Evolutionary conservation across 2,888 invertebrate species (phyloP), one percentile per base, ranked within the genome.

Genomic region (Drosophila paranaensis): DNA sequence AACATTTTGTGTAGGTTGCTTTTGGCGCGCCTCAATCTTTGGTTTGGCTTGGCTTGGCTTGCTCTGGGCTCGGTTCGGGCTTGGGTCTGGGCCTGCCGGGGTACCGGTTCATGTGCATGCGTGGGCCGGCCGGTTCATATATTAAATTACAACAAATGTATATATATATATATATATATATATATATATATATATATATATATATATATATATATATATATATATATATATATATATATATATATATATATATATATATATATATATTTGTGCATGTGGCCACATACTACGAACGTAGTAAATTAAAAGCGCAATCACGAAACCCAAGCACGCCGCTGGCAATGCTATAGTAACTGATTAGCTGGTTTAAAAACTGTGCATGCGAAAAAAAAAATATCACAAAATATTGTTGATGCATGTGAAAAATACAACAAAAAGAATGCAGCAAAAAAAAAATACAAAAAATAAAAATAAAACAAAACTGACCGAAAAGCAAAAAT

Each of bases 301-400:
- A 85, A 88, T 79, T 77, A 77, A 90, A 82, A 76, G 74, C 77
- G 90, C 88, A 90, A 88, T 89, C 90, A 88, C 88, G 86, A 89
- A 85, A 68, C 69, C 61, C 69, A 71, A 71, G 84, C 84, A 65
- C 71, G 77, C 74, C 74, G 75, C 65, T 71, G 81, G 71, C 78
- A 66, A 56, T 69, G 85, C 83, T 74, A 70, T 90, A 83, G 78
- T 72, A 89, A 90, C 81, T 87, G 90, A 84, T 84, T 84, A 82
- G 83, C 63, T 88, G 58, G 55, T 53, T 64, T 74, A 79, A 81
- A 79, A 78, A 81, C 60, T 77, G 67, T 60, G 64, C 63, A 81
- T 72, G 77, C 64, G 27, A 20, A 20, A 72, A 75, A 75, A 67
- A 75, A 64, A 57, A 73, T 16, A 60, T 55, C 11, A 71, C 57